Percentiles rank a stretch among this genome's conserved stretches.
These are phyloP conservation scores for Macroglossus sobrinus DNA, from an alignment of 2,113 vertebrate species.

Conservation along the genomic window DNA sequence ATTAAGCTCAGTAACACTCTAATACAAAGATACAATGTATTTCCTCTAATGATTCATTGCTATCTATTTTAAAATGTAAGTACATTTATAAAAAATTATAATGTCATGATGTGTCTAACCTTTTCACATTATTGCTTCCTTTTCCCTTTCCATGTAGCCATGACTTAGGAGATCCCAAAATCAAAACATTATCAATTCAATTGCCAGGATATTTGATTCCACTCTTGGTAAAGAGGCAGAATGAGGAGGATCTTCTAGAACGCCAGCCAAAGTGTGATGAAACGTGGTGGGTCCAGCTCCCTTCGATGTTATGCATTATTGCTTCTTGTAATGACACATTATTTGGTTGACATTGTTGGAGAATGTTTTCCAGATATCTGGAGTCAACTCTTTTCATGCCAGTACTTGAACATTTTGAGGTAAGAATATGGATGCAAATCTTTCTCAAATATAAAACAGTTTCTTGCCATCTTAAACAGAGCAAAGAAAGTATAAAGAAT, in stretches of 20 bases:
- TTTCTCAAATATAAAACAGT: constrained; percentile 26
- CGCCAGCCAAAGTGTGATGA: not conserved
- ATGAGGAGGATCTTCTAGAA: not conserved
- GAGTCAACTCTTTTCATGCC: not conserved
- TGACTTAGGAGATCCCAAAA: constrained; percentile 55
- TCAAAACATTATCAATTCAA: constrained; percentile 36
- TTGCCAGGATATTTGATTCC: constrained; percentile 29
- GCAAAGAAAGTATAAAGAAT: not conserved
- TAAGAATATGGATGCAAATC: constrained; percentile 6
- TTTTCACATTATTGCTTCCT: constrained; percentile 59
- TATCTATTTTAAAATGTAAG: constrained; percentile 62
- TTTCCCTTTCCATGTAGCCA: constrained; percentile 20
- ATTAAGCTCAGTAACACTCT: constrained; percentile 22
- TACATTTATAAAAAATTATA: constrained; percentile 57
- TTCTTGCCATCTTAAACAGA: constrained; percentile 23
- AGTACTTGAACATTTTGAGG: not conserved
- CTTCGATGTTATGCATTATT: not conserved
- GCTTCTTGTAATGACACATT: not conserved
- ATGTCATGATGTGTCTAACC: not conserved
- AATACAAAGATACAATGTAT: constrained; percentile 40
- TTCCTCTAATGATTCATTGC: constrained; percentile 58
- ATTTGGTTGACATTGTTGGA: not conserved
- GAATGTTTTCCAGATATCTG: constrained; percentile 37
- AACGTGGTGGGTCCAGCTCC: not conserved
- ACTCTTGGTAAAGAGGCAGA: constrained; percentile 6